A percentile compares a stretch with the other conserved stretches of the same genome.
phyloP scores from a whole-genome alignment of 2,888 invertebrate genomes.

The Drosophila multiciliata region DNA sequence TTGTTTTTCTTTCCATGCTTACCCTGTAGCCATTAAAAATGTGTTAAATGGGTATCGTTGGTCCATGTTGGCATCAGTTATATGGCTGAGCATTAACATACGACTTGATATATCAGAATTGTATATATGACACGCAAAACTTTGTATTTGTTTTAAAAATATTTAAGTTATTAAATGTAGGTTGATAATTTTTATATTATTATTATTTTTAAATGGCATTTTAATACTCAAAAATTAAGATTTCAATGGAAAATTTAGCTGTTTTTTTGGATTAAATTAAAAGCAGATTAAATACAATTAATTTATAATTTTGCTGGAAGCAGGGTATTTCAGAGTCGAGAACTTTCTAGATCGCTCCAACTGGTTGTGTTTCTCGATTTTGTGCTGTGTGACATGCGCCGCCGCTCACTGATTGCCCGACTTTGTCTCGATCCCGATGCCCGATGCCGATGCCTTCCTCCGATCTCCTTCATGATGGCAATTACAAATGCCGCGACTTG shows the following conservation, averaged over 20 bases:
- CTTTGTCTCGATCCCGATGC: constrained; percentile 32
- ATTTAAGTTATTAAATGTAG: neutral
- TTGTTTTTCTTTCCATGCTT: neutral
- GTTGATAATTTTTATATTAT: neutral
- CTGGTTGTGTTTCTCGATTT: constrained; percentile 21
- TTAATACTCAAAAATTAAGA: neutral
- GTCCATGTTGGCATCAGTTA: neutral
- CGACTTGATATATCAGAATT: neutral
- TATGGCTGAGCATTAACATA: neutral
- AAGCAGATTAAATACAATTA: no score
- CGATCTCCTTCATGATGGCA: constrained; percentile 46
- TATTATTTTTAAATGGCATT: neutral
- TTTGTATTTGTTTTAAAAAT: neutral
- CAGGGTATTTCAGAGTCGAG: constrained; percentile 14
- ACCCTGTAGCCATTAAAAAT: constrained; percentile 10
- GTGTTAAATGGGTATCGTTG: neutral
- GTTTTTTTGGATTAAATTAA: neutral
- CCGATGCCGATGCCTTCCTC: constrained; percentile 9
- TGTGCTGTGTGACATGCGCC: constrained; percentile 71
- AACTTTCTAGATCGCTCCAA: neutral
- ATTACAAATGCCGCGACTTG: constrained; percentile 79
- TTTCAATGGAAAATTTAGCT: neutral
- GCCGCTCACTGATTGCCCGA: constrained; percentile 72
- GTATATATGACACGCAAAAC: neutral
- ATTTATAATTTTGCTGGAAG: neutral